Conservation (phyloP, 2,113 vertebrate genomes). For the Zootoca vivipara region DNA sequence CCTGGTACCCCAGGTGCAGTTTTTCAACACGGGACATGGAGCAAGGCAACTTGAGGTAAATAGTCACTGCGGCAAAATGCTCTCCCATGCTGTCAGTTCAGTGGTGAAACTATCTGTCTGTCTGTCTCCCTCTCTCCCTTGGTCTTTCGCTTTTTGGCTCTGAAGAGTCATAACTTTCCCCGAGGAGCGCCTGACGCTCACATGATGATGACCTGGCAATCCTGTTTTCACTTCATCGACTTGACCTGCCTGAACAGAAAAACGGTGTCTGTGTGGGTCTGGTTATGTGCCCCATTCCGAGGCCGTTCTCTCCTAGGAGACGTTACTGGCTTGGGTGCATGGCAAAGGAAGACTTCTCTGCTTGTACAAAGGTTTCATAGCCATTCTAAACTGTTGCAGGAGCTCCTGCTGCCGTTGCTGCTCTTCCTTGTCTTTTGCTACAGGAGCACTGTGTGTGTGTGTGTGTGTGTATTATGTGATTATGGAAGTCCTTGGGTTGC, state of each 20-base stretch:
- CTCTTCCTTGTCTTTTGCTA: not conserved
- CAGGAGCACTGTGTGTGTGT: fast-evolving
- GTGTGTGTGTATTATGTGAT: fast-evolving
- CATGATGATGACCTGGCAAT: not conserved
- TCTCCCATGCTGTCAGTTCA: not conserved
- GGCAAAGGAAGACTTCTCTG: not conserved
- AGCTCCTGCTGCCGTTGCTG: fast-evolving
- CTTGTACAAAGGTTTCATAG: not conserved
- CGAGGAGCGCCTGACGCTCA: not conserved
- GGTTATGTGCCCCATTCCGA: fast-evolving
- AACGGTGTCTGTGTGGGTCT: fast-evolving
- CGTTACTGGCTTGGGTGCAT: fast-evolving
- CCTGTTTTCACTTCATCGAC: not conserved
- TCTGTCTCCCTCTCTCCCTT: not conserved
- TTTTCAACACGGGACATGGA: not conserved
- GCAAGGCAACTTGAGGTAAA: conserved; percentile 36
- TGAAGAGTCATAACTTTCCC: too few species aligned
- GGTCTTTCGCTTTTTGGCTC: too few species aligned
- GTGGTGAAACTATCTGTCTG: too few species aligned
- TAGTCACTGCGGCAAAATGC: not conserved
- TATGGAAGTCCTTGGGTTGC: fast-evolving
- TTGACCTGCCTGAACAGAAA: fast-evolving
- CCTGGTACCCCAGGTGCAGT: too few species aligned
- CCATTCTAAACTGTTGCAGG: not conserved
- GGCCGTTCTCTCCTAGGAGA: not conserved